Percentiles rank a stretch among this genome's conserved stretches.
These are phyloP conservation scores for Takifugu bimaculatus DNA, from an alignment of 2,113 vertebrate species.

Conservation along the genomic window DNA sequence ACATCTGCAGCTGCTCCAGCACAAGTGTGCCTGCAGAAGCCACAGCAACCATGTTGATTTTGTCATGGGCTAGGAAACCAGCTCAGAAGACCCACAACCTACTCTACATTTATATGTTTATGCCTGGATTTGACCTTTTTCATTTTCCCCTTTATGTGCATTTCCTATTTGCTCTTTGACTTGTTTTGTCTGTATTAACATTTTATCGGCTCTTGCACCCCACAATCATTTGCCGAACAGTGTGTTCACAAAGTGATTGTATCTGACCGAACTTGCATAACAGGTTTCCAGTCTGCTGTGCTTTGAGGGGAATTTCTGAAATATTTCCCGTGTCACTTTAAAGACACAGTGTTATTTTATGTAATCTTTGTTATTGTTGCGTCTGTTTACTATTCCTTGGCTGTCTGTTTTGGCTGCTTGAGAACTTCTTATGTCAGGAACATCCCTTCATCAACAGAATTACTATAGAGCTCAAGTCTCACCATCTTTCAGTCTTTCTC, in stretches of 20 bases:
- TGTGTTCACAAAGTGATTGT: conserved; percentile 39
- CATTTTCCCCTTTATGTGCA: not conserved
- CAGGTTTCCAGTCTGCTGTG: conserved; percentile 31
- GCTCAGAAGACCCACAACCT: too few species aligned
- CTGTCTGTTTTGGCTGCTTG: conserved; percentile 41
- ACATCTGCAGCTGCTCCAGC: too few species aligned
- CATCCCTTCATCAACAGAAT: conserved; percentile 29
- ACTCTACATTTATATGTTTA: too few species aligned
- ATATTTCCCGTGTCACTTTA: conserved; percentile 34
- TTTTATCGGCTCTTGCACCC: not conserved
- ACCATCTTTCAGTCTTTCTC: conserved; percentile 56
- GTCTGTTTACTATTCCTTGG: conserved; percentile 57
- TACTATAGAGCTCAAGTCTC: conserved; percentile 47
- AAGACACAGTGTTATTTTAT: conserved; percentile 24
- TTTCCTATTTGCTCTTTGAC: not conserved
- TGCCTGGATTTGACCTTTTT: too few species aligned
- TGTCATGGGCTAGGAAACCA: not conserved
- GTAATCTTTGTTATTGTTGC: conserved; percentile 37
- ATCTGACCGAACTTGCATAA: conserved; percentile 60
- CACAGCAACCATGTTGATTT: too few species aligned
- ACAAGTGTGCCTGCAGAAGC: too few species aligned
- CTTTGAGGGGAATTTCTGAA: conserved; percentile 42
- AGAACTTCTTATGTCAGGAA: not conserved
- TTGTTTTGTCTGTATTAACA: not conserved
- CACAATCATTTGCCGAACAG: conserved; percentile 2